Base-by-base conservation (phyloP, 2,113 vertebrate species). In the Empidonax traillii region DNA sequence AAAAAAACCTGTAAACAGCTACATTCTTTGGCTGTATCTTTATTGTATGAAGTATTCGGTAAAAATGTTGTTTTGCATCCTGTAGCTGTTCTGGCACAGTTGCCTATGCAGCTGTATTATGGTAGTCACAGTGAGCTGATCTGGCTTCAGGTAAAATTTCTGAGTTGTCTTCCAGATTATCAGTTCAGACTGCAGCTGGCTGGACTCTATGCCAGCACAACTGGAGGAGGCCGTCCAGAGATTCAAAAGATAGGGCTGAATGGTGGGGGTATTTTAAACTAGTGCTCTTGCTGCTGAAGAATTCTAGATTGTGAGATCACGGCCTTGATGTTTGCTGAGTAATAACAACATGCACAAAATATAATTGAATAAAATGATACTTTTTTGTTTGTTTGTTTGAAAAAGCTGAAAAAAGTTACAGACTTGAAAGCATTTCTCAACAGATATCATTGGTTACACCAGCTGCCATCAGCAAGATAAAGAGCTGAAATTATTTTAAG, bases 181-280 rank as follows among this genome's bases (percentile, higher is more conserved):
- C 49, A 28, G 37, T 84, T 77, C 63, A 85, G 44, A 6, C 63
- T 90, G 83, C 72, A 89, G 80, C 80, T 92, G 84, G 59, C 72
- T 49, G 51, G 35, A 44, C 30, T 49, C 3, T 13, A 17, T n/a
- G 51, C 51, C 72, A 89, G 63, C n/a, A 53, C n/a, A 56, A 53
- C 51, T 41, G 37, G 46, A 73, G 46, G 11, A 31, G 53, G 24
- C 8, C 0, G 0, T 9, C 9, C 9, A 33, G 62, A 20, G 31
- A 30, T 53, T 39, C 31, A 47, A 43, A 66, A 80, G 31, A 63
- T 46, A 55, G 44, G 24, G 16, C 37, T 53, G 33, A 52, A 44
- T 9, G 25, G 44, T 62, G 59, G 37, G 35, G 56, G 8, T 65
- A 46, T 17, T 24, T 75, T 69, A 56, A 76, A 47, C 14, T 14